A percentile compares a stretch with the other conserved stretches of the same genome.
phyloP scores from a whole-genome alignment of 2,888 invertebrate genomes.

The Parthenolecanium corni region DNA sequence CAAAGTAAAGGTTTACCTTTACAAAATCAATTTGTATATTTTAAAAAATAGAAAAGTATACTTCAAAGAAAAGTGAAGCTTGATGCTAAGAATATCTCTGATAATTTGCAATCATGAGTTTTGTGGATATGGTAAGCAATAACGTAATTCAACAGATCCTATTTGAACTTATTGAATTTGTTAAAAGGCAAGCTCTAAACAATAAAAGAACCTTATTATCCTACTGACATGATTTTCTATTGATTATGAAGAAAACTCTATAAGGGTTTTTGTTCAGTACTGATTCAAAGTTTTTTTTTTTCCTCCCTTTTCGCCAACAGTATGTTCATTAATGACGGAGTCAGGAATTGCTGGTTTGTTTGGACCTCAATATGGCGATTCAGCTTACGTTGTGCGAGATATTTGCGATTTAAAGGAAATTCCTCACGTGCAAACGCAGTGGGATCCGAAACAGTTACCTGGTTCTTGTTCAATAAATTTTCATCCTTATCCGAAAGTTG shows the following conservation, averaged over 20 bases:
- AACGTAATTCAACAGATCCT: too few relatives aligned
- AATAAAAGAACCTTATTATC: neutral
- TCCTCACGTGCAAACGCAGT: constrained; percentile 46
- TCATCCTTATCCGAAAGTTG: constrained; percentile 43
- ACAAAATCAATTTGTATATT: too few relatives aligned
- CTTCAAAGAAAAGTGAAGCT: too few relatives aligned
- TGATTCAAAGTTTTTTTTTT: neutral
- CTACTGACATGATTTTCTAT: neutral
- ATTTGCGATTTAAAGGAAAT: constrained; percentile 46
- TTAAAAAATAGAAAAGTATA: too few relatives aligned
- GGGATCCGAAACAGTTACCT: constrained; percentile 39
- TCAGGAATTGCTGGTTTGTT: constrained; percentile 45
- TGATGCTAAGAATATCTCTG: too few relatives aligned
- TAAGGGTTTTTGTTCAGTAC: neutral
- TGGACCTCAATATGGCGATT: constrained; percentile 43
- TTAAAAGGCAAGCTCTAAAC: too few relatives aligned
- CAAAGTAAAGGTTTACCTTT: neutral
- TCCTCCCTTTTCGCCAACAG: constrained; percentile 35
- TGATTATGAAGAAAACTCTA: neutral
- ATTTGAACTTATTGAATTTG: too few relatives aligned
- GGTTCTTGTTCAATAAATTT: constrained; percentile 41
- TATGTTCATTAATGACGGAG: constrained; percentile 42
- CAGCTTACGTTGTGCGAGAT: constrained; percentile 45
- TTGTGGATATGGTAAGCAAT: too few relatives aligned
- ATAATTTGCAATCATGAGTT: too few relatives aligned